These are phyloP conservation scores for Oxyura jamaicensis DNA, from an alignment of 2,113 vertebrate species.

Conservation along the genomic window DNA sequence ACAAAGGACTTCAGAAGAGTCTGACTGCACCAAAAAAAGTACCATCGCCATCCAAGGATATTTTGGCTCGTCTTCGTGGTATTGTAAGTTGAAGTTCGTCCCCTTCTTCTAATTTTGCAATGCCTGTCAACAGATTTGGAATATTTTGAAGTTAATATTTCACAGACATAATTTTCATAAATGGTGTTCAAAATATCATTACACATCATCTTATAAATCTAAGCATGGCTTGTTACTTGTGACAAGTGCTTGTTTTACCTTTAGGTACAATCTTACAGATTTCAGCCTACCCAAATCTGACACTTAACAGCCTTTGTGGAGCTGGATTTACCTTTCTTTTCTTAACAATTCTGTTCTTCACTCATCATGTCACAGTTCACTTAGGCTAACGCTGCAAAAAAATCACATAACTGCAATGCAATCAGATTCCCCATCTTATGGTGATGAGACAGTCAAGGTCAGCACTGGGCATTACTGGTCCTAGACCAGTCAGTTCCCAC, in stretches of 20 bases:
- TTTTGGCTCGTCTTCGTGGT: slow-evolving; percentile 84
- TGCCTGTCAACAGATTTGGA: slow-evolving; percentile 77
- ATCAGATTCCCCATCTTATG: neutral
- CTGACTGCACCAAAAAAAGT: slow-evolving; percentile 93
- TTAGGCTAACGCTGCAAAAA: neutral
- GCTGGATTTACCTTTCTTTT: neutral
- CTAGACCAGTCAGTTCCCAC: neutral
- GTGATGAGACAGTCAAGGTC: neutral
- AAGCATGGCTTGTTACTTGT: neutral
- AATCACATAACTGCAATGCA: fast-evolving
- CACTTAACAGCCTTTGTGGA: neutral
- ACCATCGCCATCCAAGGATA: slow-evolving; percentile 89
- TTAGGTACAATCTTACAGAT: neutral
- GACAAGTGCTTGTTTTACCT: neutral
- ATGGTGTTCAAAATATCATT: neutral
- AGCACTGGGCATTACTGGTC: neutral
- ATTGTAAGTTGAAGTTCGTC: slow-evolving; percentile 92
- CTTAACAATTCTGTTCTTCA: neutral
- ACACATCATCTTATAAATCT: neutral
- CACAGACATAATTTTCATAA: neutral
- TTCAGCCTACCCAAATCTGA: neutral
- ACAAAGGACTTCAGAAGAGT: slow-evolving; percentile 79
- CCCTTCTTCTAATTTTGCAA: slow-evolving; percentile 91
- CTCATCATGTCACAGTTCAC: neutral
- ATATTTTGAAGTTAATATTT: neutral